Evolutionary conservation across 2,888 invertebrate species (phyloP), one percentile per base, ranked within the genome.

Genomic region (Apodemia mormo): DNA sequence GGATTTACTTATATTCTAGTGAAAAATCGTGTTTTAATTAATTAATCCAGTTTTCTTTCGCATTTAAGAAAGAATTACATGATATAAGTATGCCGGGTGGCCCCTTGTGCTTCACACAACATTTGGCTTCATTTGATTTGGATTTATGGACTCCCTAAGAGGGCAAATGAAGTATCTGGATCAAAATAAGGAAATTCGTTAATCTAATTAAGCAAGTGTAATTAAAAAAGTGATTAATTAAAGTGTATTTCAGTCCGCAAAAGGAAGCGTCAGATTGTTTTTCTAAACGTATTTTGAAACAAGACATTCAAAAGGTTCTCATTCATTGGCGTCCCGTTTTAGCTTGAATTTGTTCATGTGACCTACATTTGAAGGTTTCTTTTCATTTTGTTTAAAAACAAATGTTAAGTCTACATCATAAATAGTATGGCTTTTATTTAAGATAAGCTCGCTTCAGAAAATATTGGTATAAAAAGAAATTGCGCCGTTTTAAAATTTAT

Each of bases 301-400:
- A 29, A 9, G 29, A 58, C 58, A 58, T 58, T 58, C 30, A 58
- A 58, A 58, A 58, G 30, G 58, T 30, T 45, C 58, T 29, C 58
- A 58, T 58, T 58, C 58, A 58, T 58, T 58, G 58, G 58, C 58
- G 22, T 58, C 58, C 30, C 58, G 30, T 30, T 58, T 58, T 30
- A 58, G 58, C 22, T 58, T 58, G 58, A 29, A 29, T 58, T 58
- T 56, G 54, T 56, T 58, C 58, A 10, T 30, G 29, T 30, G 58
- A 58, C 58, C 58, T 58, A 58, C 58, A 58, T 58, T 29, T 58
- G 58, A 9, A 10, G 58, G 58, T 58, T 58, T 58, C 58, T 58
- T 58, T 58, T 58, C 58, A 58, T 30, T 58, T 29, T 58, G 58
- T 40, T 58, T 58, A 58, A 30, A 58, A 56, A 58, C 58, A 58